A percentile compares a stretch with the other conserved stretches of the same genome.
Conservation (phyloP, 2,797 vertebrate species). For the Parambassis ranga region DNA sequence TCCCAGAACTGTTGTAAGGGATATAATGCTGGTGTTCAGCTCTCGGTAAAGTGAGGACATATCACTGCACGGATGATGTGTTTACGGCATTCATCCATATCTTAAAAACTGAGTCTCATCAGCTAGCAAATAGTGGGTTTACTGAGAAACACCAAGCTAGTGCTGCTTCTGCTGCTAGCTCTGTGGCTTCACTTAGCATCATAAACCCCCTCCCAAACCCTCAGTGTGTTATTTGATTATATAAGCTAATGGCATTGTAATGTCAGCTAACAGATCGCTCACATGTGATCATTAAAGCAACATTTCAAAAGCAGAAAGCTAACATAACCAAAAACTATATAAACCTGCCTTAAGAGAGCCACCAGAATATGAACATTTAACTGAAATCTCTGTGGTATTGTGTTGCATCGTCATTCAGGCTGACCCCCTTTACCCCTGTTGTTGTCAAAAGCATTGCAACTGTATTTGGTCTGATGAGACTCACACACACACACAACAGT, state of each 20-base stretch:
- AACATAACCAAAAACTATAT: background rate
- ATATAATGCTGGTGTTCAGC: background rate
- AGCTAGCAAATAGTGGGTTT: background rate
- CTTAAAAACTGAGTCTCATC: background rate
- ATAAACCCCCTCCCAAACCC: background rate
- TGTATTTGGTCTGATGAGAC: background rate
- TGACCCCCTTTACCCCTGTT: constrained; percentile 1
- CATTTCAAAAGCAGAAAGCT: background rate
- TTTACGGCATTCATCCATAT: background rate
- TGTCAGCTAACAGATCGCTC: background rate
- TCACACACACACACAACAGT: background rate
- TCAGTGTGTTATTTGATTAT: background rate
- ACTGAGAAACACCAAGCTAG: background rate
- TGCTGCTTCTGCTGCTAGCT: background rate
- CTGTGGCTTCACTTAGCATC: background rate
- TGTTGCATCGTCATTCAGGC: background rate
- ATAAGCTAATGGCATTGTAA: background rate
- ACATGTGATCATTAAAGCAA: background rate
- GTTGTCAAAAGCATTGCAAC: constrained; percentile 6
- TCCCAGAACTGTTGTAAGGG: too few species aligned
- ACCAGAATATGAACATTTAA: background rate
- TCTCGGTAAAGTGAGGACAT: background rate
- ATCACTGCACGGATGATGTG: background rate
- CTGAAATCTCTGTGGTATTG: background rate
- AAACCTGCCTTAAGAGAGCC: background rate